Base-by-base conservation (phyloP, 2,888 invertebrate genomes). In the Ormia ochracea region DNA sequence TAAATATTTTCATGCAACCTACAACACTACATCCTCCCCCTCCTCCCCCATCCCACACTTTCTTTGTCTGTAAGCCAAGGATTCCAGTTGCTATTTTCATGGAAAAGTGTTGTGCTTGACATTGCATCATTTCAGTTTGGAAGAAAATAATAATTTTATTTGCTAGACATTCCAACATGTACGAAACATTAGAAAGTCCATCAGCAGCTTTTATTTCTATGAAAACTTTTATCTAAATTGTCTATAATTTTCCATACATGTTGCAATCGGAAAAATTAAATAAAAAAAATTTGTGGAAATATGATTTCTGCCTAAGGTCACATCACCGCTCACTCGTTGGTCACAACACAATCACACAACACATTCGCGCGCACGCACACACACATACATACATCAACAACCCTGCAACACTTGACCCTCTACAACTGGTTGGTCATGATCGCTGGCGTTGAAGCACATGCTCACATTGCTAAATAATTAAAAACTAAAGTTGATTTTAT, bases 191-290 rank as follows among this genome's bases (percentile, higher is more conserved):
- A 70, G 70, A 70, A 70, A 70, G 70, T 70, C 50, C 70, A 38
- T 59, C 59, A 50, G 17, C 36, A 41, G 38, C 21, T 41, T 59
- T 59, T 70, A 70, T 70, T 70, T 70, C 70, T 59, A 50, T 38
- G 59, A 59, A 70, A 50, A n/a, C 19, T 70, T 78, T 70, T 66
- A 79, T 69, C 70, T 41, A 79, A 79, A 79, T 79, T 79, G 70
- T 52, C 45, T 50, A 70, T 59, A 74, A 74, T 79, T 79, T 79
- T 63, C 50, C 31, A 48, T 28, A 54, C 52, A 52, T 43, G 31
- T 56, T 43, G 68, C 36, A 70, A 48, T 59, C 38, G 38, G 12
- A 48, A 70, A 59, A 28, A 19, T 38, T n/a, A 31, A 6, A 41
- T 12, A 41, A 6, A 41, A 41, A 17, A 38, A 14, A 38, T 1